These are phyloP conservation scores for Ranitomeya variabilis DNA, from an alignment of 2,113 vertebrate species.

Conservation along the genomic window DNA sequence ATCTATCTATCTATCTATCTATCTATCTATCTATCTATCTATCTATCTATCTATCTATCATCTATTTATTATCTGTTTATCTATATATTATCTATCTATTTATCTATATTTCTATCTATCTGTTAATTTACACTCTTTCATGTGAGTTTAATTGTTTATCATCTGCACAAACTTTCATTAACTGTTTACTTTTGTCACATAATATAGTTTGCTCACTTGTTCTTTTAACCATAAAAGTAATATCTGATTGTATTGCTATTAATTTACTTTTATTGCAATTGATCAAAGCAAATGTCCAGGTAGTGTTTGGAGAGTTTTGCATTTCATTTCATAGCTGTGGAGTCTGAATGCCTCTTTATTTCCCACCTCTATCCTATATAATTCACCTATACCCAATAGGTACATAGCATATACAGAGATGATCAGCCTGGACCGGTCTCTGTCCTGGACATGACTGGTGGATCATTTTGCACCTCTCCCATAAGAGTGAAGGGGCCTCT, in stretches of 20 bases:
- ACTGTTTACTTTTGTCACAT: background rate
- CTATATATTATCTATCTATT: background rate
- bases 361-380: background rate
- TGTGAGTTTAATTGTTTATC: background rate
- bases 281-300: background rate
- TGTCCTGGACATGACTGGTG: slow-evolving; percentile 4
- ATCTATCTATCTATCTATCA: background rate
- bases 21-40: background rate
- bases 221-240: background rate
- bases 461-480: background rate
- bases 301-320: background rate
- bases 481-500: slow-evolving; percentile 22
- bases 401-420: background rate
- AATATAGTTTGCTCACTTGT: background rate
- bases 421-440: background rate
- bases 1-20: too few species aligned
- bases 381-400: too few species aligned
- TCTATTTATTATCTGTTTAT: background rate
- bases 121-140: background rate
- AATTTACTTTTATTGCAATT: background rate
- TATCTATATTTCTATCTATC: background rate
- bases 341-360: background rate
- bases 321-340: background rate
- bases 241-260: background rate
- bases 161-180: background rate